Evolutionary conservation across 2,888 invertebrate species (phyloP).

Genomic region (Scaptomyza flava): DNA sequence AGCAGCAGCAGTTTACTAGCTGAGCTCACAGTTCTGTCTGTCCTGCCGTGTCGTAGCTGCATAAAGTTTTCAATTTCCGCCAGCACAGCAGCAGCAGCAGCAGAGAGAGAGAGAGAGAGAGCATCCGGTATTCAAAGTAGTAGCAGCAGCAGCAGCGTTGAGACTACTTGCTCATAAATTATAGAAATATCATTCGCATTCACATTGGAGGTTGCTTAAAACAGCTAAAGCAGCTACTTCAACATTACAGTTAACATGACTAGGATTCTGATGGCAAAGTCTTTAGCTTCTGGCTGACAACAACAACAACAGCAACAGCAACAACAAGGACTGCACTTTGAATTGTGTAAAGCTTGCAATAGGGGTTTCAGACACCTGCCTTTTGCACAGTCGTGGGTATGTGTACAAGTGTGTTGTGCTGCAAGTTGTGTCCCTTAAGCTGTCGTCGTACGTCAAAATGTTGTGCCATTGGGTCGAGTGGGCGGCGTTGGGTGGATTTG

Average conservation of each 20-base stretch:
- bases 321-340: constrained; percentile 3
- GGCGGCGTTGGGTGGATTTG: background rate
- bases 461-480: constrained; percentile 15
- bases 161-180: constrained; percentile 13
- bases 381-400: constrained; percentile 1
- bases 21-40: background rate
- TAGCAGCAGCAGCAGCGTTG: background rate
- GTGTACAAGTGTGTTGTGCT: background rate
- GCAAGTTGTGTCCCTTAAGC: constrained; percentile 24
- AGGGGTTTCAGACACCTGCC: constrained; percentile 3
- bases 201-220: constrained; percentile 12
- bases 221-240: constrained; percentile 5
- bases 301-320: background rate
- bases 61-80: constrained; percentile 38
- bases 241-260: constrained; percentile 19
- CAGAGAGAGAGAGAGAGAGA: background rate
- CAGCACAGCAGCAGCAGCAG: background rate
- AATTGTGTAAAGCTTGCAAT: constrained; percentile 4
- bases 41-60: background rate
- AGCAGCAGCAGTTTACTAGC: background rate
- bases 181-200: constrained; percentile 17
- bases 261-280: background rate
- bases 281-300: constrained; percentile 5
- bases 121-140: constrained; percentile 20
- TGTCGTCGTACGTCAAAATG: constrained; percentile 43